Evolutionary conservation across 2,113 vertebrate genomes (phyloP).

Genomic region (Ranitomeya variabilis): DNA sequence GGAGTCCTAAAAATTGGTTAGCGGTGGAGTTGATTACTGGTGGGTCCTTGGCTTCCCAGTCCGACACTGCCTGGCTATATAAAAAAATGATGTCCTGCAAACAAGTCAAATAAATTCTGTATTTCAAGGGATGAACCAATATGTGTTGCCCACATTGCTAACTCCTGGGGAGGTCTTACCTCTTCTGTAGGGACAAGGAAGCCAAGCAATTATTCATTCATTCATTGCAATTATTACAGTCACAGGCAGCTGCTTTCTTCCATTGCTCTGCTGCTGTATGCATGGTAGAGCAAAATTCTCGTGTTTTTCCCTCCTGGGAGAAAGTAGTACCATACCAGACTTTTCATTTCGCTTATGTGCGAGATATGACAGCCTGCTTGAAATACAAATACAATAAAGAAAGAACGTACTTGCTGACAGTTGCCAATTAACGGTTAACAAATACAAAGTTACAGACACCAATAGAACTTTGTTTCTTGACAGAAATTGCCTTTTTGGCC

Average conservation of each 20-base stretch:
- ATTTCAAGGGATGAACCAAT: background rate
- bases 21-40: no score
- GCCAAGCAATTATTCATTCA: background rate
- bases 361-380: no score
- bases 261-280: background rate
- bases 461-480: no score
- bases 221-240: background rate
- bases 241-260: background rate
- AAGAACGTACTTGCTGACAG: no score
- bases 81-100: background rate
- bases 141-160: background rate
- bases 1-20: no score
- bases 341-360: background rate
- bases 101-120: background rate
- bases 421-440: no score
- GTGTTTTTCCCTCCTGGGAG: background rate
- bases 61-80: no score
- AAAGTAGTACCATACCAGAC: background rate
- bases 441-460: no score
- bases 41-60: no score
- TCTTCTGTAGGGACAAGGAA: background rate
- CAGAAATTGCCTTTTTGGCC: no score
- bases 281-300: background rate
- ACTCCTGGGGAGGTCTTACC: background rate
- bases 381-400: no score